phyloP scores from a whole-genome alignment of 1,140 invertebrate species.

The Meteorus sp. region DNA sequence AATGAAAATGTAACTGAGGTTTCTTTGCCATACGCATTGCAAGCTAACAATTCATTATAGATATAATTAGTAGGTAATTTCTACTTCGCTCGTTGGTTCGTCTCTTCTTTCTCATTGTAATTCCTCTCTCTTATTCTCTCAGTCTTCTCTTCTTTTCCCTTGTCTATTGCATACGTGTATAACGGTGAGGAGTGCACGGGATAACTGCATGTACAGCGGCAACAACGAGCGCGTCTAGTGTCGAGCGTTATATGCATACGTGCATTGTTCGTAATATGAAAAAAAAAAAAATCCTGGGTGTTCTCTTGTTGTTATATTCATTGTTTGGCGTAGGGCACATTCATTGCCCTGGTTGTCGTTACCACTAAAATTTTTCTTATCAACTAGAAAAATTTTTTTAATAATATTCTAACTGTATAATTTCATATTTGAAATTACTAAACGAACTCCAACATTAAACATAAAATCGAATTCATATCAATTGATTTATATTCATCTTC shows the following conservation, averaged over 20 bases:
- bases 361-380: no score
- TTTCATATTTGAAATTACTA: no score
- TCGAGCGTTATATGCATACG: slow-evolving; percentile 20
- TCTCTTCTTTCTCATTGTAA: not conserved
- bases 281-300: slow-evolving; percentile 1
- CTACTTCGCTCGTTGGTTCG: slow-evolving; percentile 4
- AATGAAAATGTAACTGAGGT: slow-evolving; percentile 5
- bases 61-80: slow-evolving; percentile 45
- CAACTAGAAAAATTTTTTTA: not conserved
- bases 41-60: slow-evolving; percentile 49
- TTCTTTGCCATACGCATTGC: slow-evolving; percentile 8
- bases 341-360: not conserved
- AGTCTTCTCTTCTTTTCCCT: not conserved
- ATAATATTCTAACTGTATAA: not conserved
- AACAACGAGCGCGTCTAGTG: no score
- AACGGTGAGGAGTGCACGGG: slow-evolving; percentile 23
- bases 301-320: slow-evolving; percentile 4
- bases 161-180: not conserved
- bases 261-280: slow-evolving; percentile 23
- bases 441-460: no score
- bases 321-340: slow-evolving; percentile 22
- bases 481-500: no score
- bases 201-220: slow-evolving; percentile 9
- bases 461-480: no score
- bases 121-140: not conserved